Base-by-base conservation (phyloP, 2,888 invertebrate species). In the Phania funesta region DNA sequence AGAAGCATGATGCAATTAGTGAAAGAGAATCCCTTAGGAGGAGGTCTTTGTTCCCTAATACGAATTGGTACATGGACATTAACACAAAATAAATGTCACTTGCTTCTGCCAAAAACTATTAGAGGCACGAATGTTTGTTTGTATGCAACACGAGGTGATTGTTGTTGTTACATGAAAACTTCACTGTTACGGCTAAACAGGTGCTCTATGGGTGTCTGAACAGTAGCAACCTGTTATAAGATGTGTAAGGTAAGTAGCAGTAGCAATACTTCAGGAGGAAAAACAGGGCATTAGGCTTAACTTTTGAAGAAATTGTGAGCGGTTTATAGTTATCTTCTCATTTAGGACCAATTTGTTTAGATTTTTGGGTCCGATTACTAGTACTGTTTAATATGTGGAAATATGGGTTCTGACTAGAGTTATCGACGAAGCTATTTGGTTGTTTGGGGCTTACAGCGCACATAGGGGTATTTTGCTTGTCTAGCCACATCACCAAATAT, bases 101-200 rank as follows among this genome's bases (percentile, higher is more conserved):
- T 41, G 24, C 73, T 74, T 7, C 68, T 68, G 50, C 41, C 56
- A 58, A 48, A 80, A 75, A 70, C 75, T 58, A 71, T 80, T 80
- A 65, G 32, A 60, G 65, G 60, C 80, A 80, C 71, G 80, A 80
- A 67, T 62, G n/a, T n/a, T 65, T 67, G 13, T 41, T 26, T 76
- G 65, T 50, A 11, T 60, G 38, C 24, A 67, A 76, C 67, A 68
- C 56, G 32, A 80, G 67, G 60, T 76, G 60, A 60, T 76, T 48
- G 58, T 76, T 48, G 58, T 68, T 44, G 35, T 71, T 60, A 38
- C 35, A 56, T 48, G 48, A 41, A 58, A 58, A 56, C 50, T 22
- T 62, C 20, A 65, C 5, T 32, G 44, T 20, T 52, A 22, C 52
- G 4, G 9, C 16, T 60, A 38, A 71, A 65, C 80, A 76, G 80